A percentile compares a stretch with the other conserved stretches of the same genome.
Evolutionary conservation across 2,888 invertebrate genomes (phyloP).

Genomic region (Phyllotreta cruciferae): DNA sequence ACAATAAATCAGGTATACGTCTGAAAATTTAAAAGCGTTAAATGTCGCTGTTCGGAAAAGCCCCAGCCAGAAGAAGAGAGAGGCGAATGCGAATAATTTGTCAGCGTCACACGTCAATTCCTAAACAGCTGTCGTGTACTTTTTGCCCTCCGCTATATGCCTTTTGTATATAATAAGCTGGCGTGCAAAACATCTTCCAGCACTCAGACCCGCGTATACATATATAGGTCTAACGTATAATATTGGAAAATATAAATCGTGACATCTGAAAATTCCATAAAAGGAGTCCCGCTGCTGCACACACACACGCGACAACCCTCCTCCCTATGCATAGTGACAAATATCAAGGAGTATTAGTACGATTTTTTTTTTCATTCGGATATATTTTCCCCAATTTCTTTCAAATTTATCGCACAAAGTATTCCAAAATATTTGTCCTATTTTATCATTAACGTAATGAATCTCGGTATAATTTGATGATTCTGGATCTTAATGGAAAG

Average conservation of each 20-base stretch:
- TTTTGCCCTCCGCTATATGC: constrained; percentile 31
- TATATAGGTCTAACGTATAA: constrained; percentile 12
- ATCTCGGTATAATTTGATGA: too few species aligned
- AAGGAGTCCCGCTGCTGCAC: constrained; percentile 1
- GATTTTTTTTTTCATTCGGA: not conserved
- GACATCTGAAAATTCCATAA: constrained; percentile 28
- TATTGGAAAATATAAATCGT: constrained; percentile 25
- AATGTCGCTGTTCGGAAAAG: too few species aligned
- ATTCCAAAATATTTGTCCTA: too few species aligned
- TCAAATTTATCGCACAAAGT: too few species aligned
- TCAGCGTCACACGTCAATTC: constrained; percentile 34
- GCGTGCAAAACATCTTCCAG: constrained; percentile 26
- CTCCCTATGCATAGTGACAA: not conserved
- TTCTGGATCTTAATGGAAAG: too few species aligned
- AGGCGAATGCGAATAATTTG: constrained; percentile 28
- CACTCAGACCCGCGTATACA: constrained; percentile 31
- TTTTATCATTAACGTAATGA: too few species aligned
- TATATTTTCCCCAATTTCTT: too few species aligned
- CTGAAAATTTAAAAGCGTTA: too few species aligned
- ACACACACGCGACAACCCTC: too few species aligned
- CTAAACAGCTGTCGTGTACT: constrained; percentile 24
- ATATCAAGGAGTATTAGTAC: constrained; percentile 5
- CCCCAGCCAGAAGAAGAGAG: too few species aligned
- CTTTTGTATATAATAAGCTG: constrained; percentile 33
- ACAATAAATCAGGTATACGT: too few species aligned